These are phyloP conservation scores for Ericerus pela DNA, from an alignment of 1,140 invertebrate species.

Conservation along the genomic window DNA sequence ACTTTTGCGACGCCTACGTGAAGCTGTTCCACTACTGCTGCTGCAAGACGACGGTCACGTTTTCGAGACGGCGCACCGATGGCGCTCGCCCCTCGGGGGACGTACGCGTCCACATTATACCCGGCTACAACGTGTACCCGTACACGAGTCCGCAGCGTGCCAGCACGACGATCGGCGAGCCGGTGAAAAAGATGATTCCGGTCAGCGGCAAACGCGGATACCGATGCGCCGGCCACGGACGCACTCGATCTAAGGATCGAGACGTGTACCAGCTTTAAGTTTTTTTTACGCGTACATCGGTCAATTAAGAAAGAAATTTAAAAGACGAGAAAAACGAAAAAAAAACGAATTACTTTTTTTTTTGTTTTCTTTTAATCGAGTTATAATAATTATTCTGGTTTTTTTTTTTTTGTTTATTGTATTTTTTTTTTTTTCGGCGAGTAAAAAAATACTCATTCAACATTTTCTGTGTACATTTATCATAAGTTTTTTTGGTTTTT, in stretches of 20 bases:
- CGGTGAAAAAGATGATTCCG: constrained; percentile 21
- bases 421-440: too few relatives aligned
- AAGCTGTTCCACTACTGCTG: constrained; percentile 69
- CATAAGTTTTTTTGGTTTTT: too few relatives aligned
- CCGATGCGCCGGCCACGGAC: not conserved
- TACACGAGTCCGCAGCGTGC: constrained; percentile 40
- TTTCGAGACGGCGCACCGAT: constrained; percentile 44
- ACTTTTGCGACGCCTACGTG: constrained; percentile 57
- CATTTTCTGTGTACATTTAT: too few relatives aligned
- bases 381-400: too few relatives aligned
- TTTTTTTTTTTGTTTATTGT: too few relatives aligned
- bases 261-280: constrained; percentile 18
- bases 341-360: too few relatives aligned
- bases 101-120: constrained; percentile 62
- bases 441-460: too few relatives aligned
- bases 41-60: constrained; percentile 60
- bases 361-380: too few relatives aligned
- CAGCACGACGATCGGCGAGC: constrained; percentile 11
- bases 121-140: constrained; percentile 52
- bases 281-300: too few relatives aligned
- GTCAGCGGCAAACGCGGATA: not conserved
- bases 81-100: constrained; percentile 40
- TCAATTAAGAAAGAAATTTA: too few relatives aligned
- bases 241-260: not conserved
- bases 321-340: too few relatives aligned